A percentile compares a stretch with the other conserved stretches of the same genome.
Evolutionary conservation across 2,888 invertebrate species (phyloP).

Genomic region (Apamea crenata): DNA sequence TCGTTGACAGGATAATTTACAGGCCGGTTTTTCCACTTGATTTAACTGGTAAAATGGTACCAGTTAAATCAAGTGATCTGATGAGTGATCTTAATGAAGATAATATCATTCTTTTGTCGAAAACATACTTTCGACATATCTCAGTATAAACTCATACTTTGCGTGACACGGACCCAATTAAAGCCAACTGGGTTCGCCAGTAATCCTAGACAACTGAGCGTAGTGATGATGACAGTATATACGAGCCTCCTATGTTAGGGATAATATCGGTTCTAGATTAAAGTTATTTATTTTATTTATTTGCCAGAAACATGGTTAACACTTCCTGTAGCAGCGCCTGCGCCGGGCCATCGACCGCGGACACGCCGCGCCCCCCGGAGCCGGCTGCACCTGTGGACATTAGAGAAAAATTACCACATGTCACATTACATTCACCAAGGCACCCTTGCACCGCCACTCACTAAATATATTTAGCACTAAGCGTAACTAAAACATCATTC

Average conservation of each 20-base stretch:
- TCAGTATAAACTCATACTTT: neutral
- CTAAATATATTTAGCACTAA: neutral
- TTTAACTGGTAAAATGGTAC: too few relatives aligned
- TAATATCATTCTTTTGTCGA: neutral
- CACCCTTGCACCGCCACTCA: neutral
- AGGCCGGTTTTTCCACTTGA: neutral
- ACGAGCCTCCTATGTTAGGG: constrained; percentile 20
- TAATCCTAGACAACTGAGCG: neutral
- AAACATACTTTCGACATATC: neutral
- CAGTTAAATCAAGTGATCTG: too few relatives aligned
- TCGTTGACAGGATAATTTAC: too few relatives aligned
- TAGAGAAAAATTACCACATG: constrained; percentile 1
- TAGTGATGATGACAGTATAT: neutral
- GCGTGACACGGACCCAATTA: neutral
- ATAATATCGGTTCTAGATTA: neutral
- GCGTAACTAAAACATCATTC: neutral
- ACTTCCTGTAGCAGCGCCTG: constrained; percentile 89
- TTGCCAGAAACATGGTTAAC: too few relatives aligned
- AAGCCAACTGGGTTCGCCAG: neutral
- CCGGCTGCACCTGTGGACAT: constrained; percentile 86
- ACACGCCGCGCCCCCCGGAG: constrained; percentile 92
- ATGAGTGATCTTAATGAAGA: neutral
- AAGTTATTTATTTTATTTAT: too few relatives aligned
- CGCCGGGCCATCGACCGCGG: constrained; percentile 91
- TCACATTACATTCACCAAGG: neutral